Base-by-base conservation (phyloP, 2,888 invertebrate species). In the Melolontha melolontha region DNA sequence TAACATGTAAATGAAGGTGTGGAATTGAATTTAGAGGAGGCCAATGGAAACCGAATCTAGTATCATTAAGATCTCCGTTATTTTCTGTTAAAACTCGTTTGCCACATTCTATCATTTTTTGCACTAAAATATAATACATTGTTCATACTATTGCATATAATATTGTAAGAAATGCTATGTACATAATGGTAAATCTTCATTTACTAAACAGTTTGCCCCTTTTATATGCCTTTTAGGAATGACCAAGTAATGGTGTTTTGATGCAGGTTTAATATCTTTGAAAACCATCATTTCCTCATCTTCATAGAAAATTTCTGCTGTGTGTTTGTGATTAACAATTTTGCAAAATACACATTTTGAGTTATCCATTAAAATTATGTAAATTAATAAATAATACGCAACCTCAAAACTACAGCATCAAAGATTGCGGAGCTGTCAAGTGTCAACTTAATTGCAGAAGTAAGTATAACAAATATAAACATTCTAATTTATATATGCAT, bases 1-100 rank as follows among this genome's bases (percentile, higher is more conserved):
- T 96, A 0, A 91, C 88, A 77, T 97, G 97, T 66, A 97, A 84
- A 81, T 97, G 97, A 5, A 95, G 84, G 82, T 97, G 97, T 52
- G 84, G 82, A 0, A 97, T 88, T 0, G 92, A 91, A 68, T 91
- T 89, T 82, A 96, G 96, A 0, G 97, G 97, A 0, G 97, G 96
- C 91, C 94, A 92, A 80, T 97, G 96, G 79, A 95, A 97, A 0
- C 97, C 97, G 49, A 90, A 85, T 54, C 89, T 84, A 12, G 80
- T 76, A 71, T 84, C 82, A 50, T 77, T 73, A 29, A 79, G 44
- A 72, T 85, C 77, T 1, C 83, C 86, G 44, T 85, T 85, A 72
- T 85, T 81, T 64, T 87, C 83, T 64, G 82, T 75, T n/a, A 88
- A 73, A 7, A 88, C 81, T 52, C 83, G 78, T 71, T 85, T 84